These are phyloP conservation scores for Tenualosa thibaudeaui DNA, from an alignment of 2,797 vertebrate genomes.

Conservation along the genomic window DNA sequence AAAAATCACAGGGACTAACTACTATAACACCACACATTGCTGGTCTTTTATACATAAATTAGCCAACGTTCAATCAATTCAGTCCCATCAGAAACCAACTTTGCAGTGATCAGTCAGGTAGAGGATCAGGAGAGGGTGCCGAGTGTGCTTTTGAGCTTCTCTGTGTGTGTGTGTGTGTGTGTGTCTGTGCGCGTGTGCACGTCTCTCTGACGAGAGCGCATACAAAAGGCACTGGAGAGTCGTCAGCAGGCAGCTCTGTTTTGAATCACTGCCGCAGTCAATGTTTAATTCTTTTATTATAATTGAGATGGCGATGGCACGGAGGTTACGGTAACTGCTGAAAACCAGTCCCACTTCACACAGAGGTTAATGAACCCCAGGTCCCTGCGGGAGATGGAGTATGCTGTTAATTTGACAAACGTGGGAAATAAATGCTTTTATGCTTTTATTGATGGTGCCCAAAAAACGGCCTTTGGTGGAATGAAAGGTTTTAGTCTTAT, in stretches of 20 bases:
- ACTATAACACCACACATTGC: neutral
- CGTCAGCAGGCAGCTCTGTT: conserved; percentile 77
- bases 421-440: conserved; percentile 89
- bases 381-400: conserved; percentile 87
- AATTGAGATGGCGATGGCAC: conserved; percentile 81
- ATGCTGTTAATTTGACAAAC: conserved; percentile 87
- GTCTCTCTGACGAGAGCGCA: conserved; percentile 75
- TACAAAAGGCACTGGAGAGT: conserved; percentile 69
- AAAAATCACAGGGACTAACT: neutral
- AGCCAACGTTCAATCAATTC: neutral
- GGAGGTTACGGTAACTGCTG: conserved; percentile 84
- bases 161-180: conserved; percentile 1
- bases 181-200: conserved; percentile 36
- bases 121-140: neutral
- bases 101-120: neutral
- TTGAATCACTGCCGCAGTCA: conserved; percentile 69
- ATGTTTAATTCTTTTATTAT: conserved; percentile 88
- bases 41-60: neutral
- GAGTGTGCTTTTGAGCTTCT: conserved; percentile 43
- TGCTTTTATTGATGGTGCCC: conserved; percentile 88
- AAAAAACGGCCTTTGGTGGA: conserved; percentile 82
- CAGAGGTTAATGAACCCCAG: conserved; percentile 83
- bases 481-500: conserved; percentile 88
- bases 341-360: conserved; percentile 83
- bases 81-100: neutral